phyloP scores from a whole-genome alignment of 2,797 vertebrate genomes.

The Monodelphis domestica region DNA sequence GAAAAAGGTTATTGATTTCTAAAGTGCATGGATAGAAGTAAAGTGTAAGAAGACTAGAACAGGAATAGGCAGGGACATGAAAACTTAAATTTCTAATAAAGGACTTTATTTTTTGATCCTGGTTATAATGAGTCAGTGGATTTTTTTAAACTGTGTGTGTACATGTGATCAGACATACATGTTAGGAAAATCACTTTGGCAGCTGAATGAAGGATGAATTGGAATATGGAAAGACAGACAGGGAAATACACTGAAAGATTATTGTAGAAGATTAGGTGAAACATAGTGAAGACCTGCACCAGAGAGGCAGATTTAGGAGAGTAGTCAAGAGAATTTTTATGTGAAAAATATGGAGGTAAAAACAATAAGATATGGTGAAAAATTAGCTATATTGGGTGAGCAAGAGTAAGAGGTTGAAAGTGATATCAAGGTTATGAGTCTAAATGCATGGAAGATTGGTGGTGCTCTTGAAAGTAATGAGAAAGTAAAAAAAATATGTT shows the following conservation, averaged over 20 bases:
- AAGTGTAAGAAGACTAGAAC: neutral
- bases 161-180: neutral
- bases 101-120: neutral
- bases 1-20: neutral
- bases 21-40: neutral
- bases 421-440: neutral
- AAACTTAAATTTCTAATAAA: neutral
- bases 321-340: neutral
- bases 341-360: neutral
- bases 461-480: neutral
- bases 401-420: neutral
- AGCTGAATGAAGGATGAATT: no score
- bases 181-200: no score
- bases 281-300: neutral
- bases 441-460: neutral
- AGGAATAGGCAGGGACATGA: neutral
- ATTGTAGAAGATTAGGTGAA: neutral
- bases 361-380: neutral
- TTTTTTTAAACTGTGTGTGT: neutral
- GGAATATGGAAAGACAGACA: neutral
- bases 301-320: neutral
- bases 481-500: neutral
- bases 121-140: neutral
- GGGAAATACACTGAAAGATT: neutral
- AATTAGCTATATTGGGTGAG: neutral